These are phyloP conservation scores for Beris morrisii DNA, from an alignment of 2,888 invertebrate genomes.

Conservation along the genomic window DNA sequence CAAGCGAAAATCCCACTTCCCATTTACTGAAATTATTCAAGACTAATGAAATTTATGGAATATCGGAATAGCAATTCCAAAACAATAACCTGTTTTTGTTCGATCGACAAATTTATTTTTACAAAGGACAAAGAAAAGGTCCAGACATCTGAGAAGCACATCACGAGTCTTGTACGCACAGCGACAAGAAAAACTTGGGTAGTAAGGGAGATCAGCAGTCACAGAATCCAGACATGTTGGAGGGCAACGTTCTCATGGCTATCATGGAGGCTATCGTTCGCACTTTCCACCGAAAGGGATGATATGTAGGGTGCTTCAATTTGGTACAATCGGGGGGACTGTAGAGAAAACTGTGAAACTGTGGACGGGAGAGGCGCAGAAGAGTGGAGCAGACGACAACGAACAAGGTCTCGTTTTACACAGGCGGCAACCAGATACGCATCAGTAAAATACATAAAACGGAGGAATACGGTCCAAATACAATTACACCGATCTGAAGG, in stretches of 20 bases:
- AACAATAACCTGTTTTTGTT: neutral
- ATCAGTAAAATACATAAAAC: too few species aligned
- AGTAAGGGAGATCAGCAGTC: neutral
- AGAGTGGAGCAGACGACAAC: neutral
- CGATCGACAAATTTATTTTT: neutral
- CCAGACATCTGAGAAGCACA: neutral
- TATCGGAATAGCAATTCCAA: neutral
- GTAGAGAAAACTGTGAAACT: too few species aligned
- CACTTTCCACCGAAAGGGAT: neutral
- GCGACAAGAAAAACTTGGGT: neutral
- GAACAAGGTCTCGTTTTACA: neutral
- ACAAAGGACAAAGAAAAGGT: neutral
- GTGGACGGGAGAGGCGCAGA: neutral
- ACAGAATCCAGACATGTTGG: slow-evolving; percentile 3
- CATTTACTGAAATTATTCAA: too few species aligned
- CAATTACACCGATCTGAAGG: too few species aligned
- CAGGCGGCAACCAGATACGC: too few species aligned
- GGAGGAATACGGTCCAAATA: too few species aligned
- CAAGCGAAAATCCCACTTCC: too few species aligned
- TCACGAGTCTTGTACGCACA: too few species aligned
- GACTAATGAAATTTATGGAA: too few species aligned
- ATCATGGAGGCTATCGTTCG: slow-evolving; percentile 9
- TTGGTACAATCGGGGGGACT: too few species aligned
- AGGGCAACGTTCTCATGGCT: slow-evolving; percentile 7
- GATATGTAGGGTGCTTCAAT: neutral